Percentiles rank a stretch among this genome's conserved stretches.
Evolutionary conservation across 2,113 vertebrate genomes (phyloP).

Genomic region (Toxotes jaculatrix): DNA sequence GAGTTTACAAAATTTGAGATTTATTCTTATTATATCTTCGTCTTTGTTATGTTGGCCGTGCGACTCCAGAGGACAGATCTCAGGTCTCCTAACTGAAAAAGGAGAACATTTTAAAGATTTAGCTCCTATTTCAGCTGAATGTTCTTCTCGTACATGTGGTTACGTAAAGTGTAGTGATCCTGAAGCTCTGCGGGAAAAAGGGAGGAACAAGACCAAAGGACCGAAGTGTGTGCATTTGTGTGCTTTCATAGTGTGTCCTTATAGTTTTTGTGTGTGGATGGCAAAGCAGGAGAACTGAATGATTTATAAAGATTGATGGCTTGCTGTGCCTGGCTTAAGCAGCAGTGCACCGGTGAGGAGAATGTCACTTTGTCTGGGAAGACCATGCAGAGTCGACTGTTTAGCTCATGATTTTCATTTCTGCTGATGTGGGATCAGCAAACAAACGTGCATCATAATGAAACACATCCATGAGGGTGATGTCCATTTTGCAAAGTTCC

Average conservation of each 20-base stretch:
- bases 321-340: slow-evolving; percentile 45
- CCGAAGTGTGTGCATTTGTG: slow-evolving; percentile 16
- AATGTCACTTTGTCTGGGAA: slow-evolving; percentile 56
- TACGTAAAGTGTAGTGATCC: slow-evolving; percentile 45
- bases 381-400: slow-evolving; percentile 11
- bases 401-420: slow-evolving; percentile 33
- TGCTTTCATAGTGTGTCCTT: background rate
- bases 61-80: background rate
- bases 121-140: slow-evolving; percentile 20
- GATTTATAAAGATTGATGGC: slow-evolving; percentile 77
- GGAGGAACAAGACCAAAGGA: slow-evolving; percentile 3
- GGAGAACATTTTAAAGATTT: slow-evolving; percentile 16
- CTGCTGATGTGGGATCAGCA: slow-evolving; percentile 40
- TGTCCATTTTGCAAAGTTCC: background rate
- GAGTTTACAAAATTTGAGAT: background rate
- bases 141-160: slow-evolving; percentile 15
- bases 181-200: slow-evolving; percentile 30
- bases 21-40: background rate
- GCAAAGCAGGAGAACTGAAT: slow-evolving; percentile 68
- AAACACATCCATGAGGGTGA: background rate
- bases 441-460: too few relatives aligned
- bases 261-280: slow-evolving; percentile 35
- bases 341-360: slow-evolving; percentile 42
- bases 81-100: slow-evolving; percentile 8
- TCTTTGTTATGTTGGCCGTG: background rate